Base-by-base conservation (phyloP, 2,888 invertebrate species). In the Sarcophaga caerulescens region DNA sequence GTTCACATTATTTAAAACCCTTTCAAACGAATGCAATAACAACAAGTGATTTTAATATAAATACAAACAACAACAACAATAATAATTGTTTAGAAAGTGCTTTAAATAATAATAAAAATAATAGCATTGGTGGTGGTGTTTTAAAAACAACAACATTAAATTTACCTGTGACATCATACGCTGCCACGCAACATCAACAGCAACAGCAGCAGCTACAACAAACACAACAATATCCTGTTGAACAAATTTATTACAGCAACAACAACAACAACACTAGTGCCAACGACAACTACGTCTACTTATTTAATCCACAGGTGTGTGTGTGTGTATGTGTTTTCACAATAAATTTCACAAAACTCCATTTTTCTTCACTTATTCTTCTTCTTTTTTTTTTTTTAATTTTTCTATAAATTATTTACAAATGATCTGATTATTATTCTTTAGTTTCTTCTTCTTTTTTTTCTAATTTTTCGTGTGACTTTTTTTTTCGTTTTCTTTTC, bases 231-330 rank as follows among this genome's bases (percentile, higher is more conserved):
- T 75, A 88, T 87, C 91, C 91, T 90, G 90, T 89, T 91, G 90
- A 90, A 87, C 89, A 90, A 90, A 78, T 77, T 74, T 87, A 84
- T 80, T 81, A 80, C 68, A 87, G 47, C 82, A 87, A 83, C 88
- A 68, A 88, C 74, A 87, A 75, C 86, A 89, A 80, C 82, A 87
- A 75, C 76, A 47, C 74, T 8, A 35, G 8, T 35, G 8, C 8
- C 71, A 87, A 77, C 78, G 83, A 85, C 35, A 85, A 83, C 88
- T 81, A 85, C 87, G 85, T 87, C 85, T 89, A 89, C 85, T 85
- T 87, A 85, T 89, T 89, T 88, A 89, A 91, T 91, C 92, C 92
- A 91, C 92, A 92, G 92, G 92, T 92, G 92, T 92, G 92, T 88
- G 76, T 75, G 57, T 25, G 17, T 1, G 0, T 59, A n/a, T 47